phyloP scores from a whole-genome alignment of 30 jellyfish, hydroid and myxozoan genomes.

The Aurelia sp. region DNA sequence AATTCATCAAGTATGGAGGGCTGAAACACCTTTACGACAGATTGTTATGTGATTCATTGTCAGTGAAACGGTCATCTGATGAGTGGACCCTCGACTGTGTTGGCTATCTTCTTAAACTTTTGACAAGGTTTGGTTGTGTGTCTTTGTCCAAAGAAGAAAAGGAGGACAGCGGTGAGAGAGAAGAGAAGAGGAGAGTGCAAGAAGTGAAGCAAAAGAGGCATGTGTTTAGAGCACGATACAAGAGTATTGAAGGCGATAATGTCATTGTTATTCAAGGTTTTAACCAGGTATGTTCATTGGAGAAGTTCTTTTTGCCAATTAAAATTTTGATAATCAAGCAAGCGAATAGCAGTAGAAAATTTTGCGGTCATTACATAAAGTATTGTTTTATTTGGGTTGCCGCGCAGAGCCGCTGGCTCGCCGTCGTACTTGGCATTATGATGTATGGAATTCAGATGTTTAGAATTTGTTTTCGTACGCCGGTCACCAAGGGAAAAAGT shows the following conservation, averaged over 20 bases:
- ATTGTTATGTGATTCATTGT: conserved; percentile 50
- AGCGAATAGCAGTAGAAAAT: too few species aligned
- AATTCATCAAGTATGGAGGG: conserved; percentile 81
- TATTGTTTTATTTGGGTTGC: too few species aligned
- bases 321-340: too few species aligned
- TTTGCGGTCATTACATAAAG: too few species aligned
- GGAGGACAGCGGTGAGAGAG: conserved; percentile 54
- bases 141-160: conserved; percentile 52
- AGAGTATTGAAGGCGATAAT: conserved; percentile 97
- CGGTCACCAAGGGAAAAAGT: too few species aligned
- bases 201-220: conserved; percentile 60
- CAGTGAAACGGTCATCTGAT: conserved; percentile 59
- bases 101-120: conserved; percentile 80
- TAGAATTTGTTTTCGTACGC: too few species aligned
- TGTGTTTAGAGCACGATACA: conserved; percentile 94
- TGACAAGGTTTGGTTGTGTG: conserved; percentile 95
- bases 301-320: too few species aligned
- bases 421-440: too few species aligned
- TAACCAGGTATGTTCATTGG: conserved; percentile 75
- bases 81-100: conserved; percentile 89
- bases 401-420: too few species aligned
- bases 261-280: conserved; percentile 89
- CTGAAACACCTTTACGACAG: conserved; percentile 74
- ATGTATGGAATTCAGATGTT: too few species aligned
- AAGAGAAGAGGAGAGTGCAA: conserved; percentile 44